Evolutionary conservation across 1,140 invertebrate species (phyloP), one percentile per base, ranked within the genome.

Genomic region (Dinothrombium tinctorium): DNA sequence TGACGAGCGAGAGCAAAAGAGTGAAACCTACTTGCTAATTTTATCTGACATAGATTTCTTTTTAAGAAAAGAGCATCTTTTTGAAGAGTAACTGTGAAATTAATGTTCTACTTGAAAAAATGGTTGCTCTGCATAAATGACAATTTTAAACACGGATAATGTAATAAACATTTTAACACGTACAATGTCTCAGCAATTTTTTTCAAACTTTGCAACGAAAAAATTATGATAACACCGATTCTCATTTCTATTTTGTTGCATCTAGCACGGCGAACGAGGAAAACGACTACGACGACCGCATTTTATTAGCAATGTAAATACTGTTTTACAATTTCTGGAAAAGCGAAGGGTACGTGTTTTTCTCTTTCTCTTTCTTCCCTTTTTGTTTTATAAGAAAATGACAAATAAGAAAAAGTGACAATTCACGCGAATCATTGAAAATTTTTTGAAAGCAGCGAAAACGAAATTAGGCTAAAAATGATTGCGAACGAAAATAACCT

Each of bases 321-420:
- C 3, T 31, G 39, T 14, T 31, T 19, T 40, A 14, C n/a, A 40
- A 14, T 40, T 19, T 17, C 19, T 40, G 26, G 39, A 40, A 21
- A 31, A 20, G 12, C 26, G 39, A 31, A 8, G 20, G 15, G 39
- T 40, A 31, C 19, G 28, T 40, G 17, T 50, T 26, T 26, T 22
- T 43, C 23, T 43, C n/a, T 32, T 50, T 41, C 15, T 21, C 17
- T 33, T 32, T 47, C 37, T 26, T 47, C 17, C 41, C 29, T 53
- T 57, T 59, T 28, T 8, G n/a, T 28, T 28, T 28, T 28, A n/a
- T 28, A 28, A 28, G 7, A 8, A 28, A 28, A 28, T n/a, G n/a
- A n/a, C n/a, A n/a, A n/a, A n/a, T n/a, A n/a, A n/a, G n/a, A n/a
- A n/a, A n/a, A n/a, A n/a, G n/a, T n/a, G n/a, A n/a, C n/a, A n/a